Evolutionary conservation across 1,140 invertebrate genomes (phyloP).

Genomic region (Platyscapa corneri): DNA sequence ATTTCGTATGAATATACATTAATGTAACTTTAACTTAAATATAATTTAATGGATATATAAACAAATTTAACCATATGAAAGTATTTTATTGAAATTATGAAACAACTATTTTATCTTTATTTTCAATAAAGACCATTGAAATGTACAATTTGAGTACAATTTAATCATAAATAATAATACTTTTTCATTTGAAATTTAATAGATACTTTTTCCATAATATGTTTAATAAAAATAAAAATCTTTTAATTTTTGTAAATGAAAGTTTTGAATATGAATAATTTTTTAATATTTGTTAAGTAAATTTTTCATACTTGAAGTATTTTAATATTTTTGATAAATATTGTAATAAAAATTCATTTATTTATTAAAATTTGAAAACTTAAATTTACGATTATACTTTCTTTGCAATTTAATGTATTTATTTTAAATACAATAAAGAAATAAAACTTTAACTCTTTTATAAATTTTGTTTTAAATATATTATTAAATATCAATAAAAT

Average conservation of each 20-base stretch:
- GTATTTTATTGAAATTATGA: neutral
- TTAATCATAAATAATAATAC: constrained; percentile 10
- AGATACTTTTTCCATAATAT: neutral
- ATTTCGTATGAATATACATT: neutral
- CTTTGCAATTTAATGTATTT: neutral
- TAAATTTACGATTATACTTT: neutral
- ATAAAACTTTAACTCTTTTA: neutral
- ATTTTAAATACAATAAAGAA: neutral
- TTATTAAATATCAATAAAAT: constrained; percentile 7
- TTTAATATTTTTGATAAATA: neutral
- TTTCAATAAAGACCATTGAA: constrained; percentile 13
- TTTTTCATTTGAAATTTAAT: neutral
- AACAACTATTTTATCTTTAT: neutral
- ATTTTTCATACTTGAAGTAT: neutral
- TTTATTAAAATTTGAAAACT: neutral
- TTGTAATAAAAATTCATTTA: neutral
- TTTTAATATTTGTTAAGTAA: neutral
- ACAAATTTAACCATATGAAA: neutral
- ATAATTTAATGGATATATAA: neutral
- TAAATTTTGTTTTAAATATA: neutral
- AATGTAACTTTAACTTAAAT: neutral
- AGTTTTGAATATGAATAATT: neutral
- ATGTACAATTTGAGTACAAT: too few relatives aligned
- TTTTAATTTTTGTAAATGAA: too few relatives aligned
- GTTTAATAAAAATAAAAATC: neutral